A percentile compares a stretch with the other conserved stretches of the same genome.
phyloP scores from a whole-genome alignment of 2,797 vertebrate species.

The Sebastes minor region DNA sequence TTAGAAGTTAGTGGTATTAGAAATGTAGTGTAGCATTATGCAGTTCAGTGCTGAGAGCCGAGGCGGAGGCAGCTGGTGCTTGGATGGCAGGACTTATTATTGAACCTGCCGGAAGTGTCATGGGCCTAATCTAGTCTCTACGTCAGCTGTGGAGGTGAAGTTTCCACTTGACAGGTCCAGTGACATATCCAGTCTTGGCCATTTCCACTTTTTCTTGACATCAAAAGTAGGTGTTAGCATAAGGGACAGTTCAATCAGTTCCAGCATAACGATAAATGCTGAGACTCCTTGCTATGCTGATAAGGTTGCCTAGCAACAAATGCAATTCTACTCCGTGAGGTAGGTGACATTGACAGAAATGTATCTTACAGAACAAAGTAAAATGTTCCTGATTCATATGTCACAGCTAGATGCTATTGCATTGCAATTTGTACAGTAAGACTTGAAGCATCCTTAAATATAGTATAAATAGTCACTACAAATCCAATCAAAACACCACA shows the following conservation, averaged over 20 bases:
- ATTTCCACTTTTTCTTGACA: constrained; percentile 1
- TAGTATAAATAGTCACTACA: neutral
- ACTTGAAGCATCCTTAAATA: neutral
- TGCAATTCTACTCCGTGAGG: neutral
- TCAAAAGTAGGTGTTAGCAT: neutral
- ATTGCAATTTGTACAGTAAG: neutral
- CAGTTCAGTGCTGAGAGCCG: neutral
- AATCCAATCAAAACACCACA: neutral
- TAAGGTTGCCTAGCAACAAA: constrained; percentile 40
- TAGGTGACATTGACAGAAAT: neutral
- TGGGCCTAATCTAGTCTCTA: constrained; percentile 3
- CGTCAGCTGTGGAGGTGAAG: neutral
- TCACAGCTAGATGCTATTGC: neutral
- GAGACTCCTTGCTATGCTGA: neutral
- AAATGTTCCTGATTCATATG: neutral
- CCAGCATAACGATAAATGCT: neutral
- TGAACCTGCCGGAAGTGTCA: constrained; percentile 4
- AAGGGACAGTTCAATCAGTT: neutral
- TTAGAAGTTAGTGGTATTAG: neutral
- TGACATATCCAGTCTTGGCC: neutral
- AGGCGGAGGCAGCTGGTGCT: neutral
- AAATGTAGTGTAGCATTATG: neutral
- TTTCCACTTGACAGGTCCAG: neutral
- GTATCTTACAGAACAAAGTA: neutral
- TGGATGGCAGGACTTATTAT: neutral